Base-by-base conservation (phyloP, 2,888 invertebrate genomes). In the Hypena proboscidalis region DNA sequence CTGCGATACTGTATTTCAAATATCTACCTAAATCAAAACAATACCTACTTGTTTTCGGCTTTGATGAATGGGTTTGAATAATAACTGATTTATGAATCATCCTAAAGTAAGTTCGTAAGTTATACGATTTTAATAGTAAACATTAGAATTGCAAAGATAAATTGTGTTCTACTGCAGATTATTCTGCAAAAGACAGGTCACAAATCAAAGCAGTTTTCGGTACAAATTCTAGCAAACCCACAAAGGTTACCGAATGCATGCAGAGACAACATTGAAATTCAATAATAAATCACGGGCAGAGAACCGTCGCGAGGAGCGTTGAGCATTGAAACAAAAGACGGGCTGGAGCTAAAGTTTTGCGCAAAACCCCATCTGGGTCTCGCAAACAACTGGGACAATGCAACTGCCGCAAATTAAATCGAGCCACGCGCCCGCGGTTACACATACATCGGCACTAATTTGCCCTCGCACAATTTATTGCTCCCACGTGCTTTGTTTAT, bases 391-490 rank as follows among this genome's bases (percentile, higher is more conserved):
- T 58, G 58, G 68, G 70, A 77, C 80, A 78, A 75, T 77, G 80
- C 76, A 77, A 70, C 67, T 36, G 54, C 69, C 73, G 61, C 77
- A 79, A 80, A 81, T 78, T 80, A 80, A 81, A 82, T 77, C 70
- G 70, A 53, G 67, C 74, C 58, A 57, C 54, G 50, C 60, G 43
- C 56, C 51, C 53, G 74, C 69, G 76, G 77, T 77, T 70, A 69
- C 70, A 73, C 74, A 74, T 67, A 77, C 75, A 77, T 80, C 66
- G 77, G 67, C 73, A 77, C 76, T 83, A 83, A 83, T 81, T 81
- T 77, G 74, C 72, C 61, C 65, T 58, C 47, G 58, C 65, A 66
- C 67, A 73, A 82, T 85, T 80, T 83, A 83, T 80, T 62, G 61
- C 74, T 51, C 70, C 64, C 69, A 62, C 68, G 65, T 67, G 69